phyloP scores from a whole-genome alignment of 2,888 invertebrate genomes.

The Unio delphinus region DNA sequence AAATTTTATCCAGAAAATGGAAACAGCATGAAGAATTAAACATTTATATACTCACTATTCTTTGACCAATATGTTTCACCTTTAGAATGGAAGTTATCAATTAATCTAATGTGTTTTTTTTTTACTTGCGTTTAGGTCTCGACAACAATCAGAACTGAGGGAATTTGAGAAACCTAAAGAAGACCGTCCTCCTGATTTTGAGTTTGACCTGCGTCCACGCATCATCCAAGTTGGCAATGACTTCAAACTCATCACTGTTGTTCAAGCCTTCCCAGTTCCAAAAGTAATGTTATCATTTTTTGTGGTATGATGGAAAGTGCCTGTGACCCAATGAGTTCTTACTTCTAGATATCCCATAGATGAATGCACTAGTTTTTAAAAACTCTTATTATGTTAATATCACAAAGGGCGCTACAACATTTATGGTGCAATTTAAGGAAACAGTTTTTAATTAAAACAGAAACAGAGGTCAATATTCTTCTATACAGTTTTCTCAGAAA shows the following conservation, averaged over 20 bases:
- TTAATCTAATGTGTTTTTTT: too few species aligned
- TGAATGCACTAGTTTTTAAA: too few species aligned
- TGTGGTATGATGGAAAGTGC: not conserved
- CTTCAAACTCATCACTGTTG: slow-evolving; percentile 97
- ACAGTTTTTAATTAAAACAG: too few species aligned
- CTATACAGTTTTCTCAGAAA: too few species aligned
- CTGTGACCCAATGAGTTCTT: not conserved
- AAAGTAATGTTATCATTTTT: slow-evolving; percentile 77
- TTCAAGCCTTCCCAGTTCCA: slow-evolving; percentile 94
- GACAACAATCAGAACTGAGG: slow-evolving; percentile 48
- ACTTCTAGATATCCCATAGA: too few species aligned
- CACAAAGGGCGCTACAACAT: too few species aligned
- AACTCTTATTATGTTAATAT: too few species aligned
- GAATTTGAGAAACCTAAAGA: slow-evolving; percentile 61
- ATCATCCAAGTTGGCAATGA: slow-evolving; percentile 94
- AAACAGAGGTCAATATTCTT: too few species aligned
- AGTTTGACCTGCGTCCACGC: slow-evolving; percentile 97
- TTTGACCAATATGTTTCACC: not conserved
- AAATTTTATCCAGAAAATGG: not conserved
- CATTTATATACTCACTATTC: not conserved
- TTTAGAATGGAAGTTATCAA: not conserved
- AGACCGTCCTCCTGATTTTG: slow-evolving; percentile 86
- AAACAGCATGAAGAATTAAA: too few species aligned
- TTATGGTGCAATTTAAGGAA: too few species aligned
- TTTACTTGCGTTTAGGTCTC: slow-evolving; percentile 28